phyloP scores from a whole-genome alignment of 2,797 vertebrate genomes.

The Pseudomugil tenellus region DNA sequence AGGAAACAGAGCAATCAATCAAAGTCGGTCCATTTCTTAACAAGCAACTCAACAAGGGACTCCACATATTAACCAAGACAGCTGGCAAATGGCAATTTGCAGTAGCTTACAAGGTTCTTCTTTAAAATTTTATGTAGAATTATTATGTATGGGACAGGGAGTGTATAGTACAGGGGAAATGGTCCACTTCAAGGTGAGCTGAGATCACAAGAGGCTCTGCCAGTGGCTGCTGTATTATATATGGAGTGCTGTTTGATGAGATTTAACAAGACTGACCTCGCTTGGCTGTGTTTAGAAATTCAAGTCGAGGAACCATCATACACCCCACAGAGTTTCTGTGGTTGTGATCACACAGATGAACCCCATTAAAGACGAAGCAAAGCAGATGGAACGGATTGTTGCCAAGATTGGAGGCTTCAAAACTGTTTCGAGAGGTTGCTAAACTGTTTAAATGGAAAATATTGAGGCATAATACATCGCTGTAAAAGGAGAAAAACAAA shows the following conservation, averaged over 20 bases:
- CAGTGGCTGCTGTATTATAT: conserved; percentile 61
- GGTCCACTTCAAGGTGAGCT: conserved; percentile 67
- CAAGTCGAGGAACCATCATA: conserved; percentile 37
- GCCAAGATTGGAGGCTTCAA: conserved; percentile 49
- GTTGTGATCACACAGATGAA: conserved; percentile 61
- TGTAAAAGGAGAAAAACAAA: conserved; percentile 38
- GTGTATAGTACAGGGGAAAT: conserved; percentile 34
- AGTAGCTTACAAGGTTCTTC: conserved; percentile 34
- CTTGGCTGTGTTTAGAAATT: conserved; percentile 51
- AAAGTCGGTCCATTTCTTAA: conserved; percentile 76
- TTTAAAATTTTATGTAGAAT: conserved; percentile 65
- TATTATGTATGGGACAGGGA: conserved; percentile 62
- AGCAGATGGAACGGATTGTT: conserved; percentile 56
- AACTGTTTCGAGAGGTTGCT: conserved; percentile 55
- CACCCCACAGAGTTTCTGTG: conserved; percentile 44
- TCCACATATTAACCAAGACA: conserved; percentile 64
- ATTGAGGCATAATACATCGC: conserved; percentile 30
- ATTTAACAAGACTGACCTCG: conserved; percentile 49
- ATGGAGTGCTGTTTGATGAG: conserved; percentile 51
- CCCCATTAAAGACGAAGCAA: conserved; percentile 50
- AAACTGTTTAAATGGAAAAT: conserved; percentile 54
- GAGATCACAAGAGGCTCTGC: conserved; percentile 59
- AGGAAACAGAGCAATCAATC: conserved; percentile 80
- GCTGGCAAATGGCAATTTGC: conserved; percentile 70
- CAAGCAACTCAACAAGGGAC: conserved; percentile 58